These are phyloP conservation scores for Periplaneta americana DNA, from an alignment of 1,140 invertebrate genomes.

Conservation along the genomic window DNA sequence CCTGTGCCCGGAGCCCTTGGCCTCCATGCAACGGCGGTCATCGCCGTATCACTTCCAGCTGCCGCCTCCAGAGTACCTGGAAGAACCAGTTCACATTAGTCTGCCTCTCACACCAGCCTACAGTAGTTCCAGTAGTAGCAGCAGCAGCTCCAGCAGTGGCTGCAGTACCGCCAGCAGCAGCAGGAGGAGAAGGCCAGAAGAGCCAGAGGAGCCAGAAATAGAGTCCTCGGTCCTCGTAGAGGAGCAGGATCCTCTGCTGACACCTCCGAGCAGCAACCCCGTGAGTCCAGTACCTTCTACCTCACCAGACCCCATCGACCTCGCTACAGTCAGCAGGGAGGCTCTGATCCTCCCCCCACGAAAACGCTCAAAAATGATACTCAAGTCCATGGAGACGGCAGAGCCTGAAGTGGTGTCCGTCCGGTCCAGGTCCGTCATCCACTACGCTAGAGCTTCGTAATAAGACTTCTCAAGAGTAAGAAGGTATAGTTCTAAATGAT, in stretches of 20 bases:
- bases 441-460: constrained; percentile 68
- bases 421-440: constrained; percentile 73
- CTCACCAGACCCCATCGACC: constrained; percentile 50
- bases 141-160: background rate
- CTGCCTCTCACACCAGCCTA: background rate
- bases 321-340: constrained; percentile 48
- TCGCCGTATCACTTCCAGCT: constrained; percentile 2
- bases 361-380: constrained; percentile 72
- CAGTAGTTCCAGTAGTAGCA: background rate
- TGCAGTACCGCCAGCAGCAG: background rate
- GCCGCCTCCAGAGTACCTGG: constrained; percentile 17
- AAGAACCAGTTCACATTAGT: constrained; percentile 36
- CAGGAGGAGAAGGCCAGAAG: background rate
- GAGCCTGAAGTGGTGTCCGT: constrained; percentile 34
- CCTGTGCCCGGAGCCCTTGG: constrained; percentile 26
- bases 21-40: constrained; percentile 20
- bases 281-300: constrained; percentile 38
- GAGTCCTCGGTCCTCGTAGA: constrained; percentile 23
- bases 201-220: constrained; percentile 26
- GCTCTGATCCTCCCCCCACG: constrained; percentile 64
- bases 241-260: constrained; percentile 45
- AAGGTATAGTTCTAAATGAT: background rate
- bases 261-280: constrained; percentile 58
- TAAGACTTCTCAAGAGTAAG: background rate
- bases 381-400: constrained; percentile 56